Base-by-base conservation (phyloP, 2,797 vertebrate genomes). In the Micropoecilia bifurca region DNA sequence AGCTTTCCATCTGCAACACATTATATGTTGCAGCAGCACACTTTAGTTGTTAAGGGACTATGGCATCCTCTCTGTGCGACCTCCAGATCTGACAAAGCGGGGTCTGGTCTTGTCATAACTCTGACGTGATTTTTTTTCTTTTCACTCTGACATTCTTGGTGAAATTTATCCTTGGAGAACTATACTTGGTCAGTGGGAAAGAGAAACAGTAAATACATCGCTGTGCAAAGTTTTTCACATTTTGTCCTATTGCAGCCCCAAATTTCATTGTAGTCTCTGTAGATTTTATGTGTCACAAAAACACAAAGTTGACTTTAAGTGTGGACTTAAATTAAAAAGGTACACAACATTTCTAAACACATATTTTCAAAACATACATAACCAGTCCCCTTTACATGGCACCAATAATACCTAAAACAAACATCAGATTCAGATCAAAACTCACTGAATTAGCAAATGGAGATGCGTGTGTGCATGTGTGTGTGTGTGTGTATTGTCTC, bases 1-100 rank as follows among this genome's bases (percentile, higher is more conserved):
- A 79, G 80, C 72, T 73, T 13, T 87, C 82, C 92, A 92, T 89
- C 90, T 93, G 92, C 77, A 89, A 87, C 55, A 57, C 83, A 88
- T 91, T 89, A 90, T 47, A 55, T 78, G 79, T 89, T 87, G 80
- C 80, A 82, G 82, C 74, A 77, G 86, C 79, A 75, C 83, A 83
- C 77, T 87, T 59, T 48, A 74, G 88, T 83, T 87, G 89, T 88
- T 86, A 85, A 88, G 91, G 86, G 90, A 88, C 81, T 20, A 63
- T 73, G 30, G 86, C 82, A 85, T 91, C 83, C 80, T 89, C 87
- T 79, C 82, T 39, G 82, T 92, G 85, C 89, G 81, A 91, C 89
- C 91, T 88, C 69, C 80, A 88, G 79, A 90, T 87, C 90, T 88
- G 88, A 90, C 91, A 86, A 78, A 80, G 82, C 85, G 82, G 3